Base-by-base conservation (phyloP, 2,888 invertebrate species). In the Lysandra bellargus region DNA sequence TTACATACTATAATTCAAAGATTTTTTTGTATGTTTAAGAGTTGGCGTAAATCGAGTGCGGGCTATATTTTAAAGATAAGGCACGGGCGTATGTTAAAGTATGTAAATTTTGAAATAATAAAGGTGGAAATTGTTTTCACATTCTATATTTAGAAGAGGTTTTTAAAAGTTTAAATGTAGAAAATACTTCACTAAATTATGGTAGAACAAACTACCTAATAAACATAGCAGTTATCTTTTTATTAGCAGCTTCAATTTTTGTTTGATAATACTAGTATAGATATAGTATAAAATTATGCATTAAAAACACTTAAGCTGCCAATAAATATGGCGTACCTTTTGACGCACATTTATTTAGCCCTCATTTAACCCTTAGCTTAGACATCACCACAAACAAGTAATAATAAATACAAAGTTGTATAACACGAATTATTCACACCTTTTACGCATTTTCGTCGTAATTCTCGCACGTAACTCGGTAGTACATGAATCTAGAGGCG, bases 401-500 rank as follows among this genome's bases (percentile, higher is more conserved):
- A 69, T 4, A 69, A 30, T 9, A 64, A 23, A 69, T 33, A 69
- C 33, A 30, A 30, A 30, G 14, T 69, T 69, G 69, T 33, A 30
- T 64, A 23, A 69, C 69, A 37, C 4, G 14, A 69, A 37, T 12
- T 9, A 64, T 12, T 64, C 33, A 33, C 69, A 69, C 33, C 33
- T 69, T 69, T 37, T 33, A 33, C 33, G 69, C 33, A 14, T 69
- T 69, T 37, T 37, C 5, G 69, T 33, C 33, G 33, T 12, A 37
- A 37, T 69, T 69, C 12, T 14, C 5, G 61, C 23, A 33, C 69
- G 69, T 33, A 4, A 33, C 1, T 5, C 69, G 69, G 37, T 17
- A 57, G 79, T 79, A 78, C 82, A 82, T 80, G 80, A 77, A 80
- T 82, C 80, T 80, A 80, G 80, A 69, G 83, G 80, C 81, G 80